Base-by-base conservation (phyloP, 2,113 vertebrate species). In the Gasterosteus nipponicus region DNA sequence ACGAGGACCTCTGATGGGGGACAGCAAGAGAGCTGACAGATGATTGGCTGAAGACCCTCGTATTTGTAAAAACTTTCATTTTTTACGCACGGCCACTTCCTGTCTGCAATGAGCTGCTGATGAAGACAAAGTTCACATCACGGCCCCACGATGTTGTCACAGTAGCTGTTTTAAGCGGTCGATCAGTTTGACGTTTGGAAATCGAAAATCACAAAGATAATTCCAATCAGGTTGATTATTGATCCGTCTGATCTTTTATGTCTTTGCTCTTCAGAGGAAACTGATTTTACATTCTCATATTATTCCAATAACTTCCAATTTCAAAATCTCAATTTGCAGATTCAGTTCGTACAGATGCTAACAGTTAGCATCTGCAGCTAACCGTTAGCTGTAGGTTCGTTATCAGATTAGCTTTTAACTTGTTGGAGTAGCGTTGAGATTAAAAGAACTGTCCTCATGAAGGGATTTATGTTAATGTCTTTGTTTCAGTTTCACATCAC, bases 1-100 rank as follows among this genome's bases (percentile, higher is more conserved):
- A 97, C 82, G 95, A 96, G n/a, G 96, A 96, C 73, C 72, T 87
- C 68, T 90, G 86, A 91, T 22, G 47, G 7, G 18, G 2, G 35
- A 38, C 33, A 33, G 33, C 33, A 33, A 33, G 33, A 33, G 33
- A 33, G 33, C 33, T 33, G 10, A 14, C 19, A n/a, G 58, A 33
- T 4, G 35, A 60, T 60, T 39, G 58, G 33, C 58, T 16, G 10
- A 33, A 33, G 33, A 33, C 33, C 33, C 33, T 33, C 33, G 33
- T 9, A 41, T 41, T 41, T 9, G 39, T 41, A 2, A 1, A 8
- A 41, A 41, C 39, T 41, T 41, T 10, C 10, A 22, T 11, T 56
- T 12, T 22, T n/a, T 51, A 42, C 2, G 10, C 41, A 42, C 49
- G 6, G 22, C 10, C 49, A 53, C 49, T 53, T 53, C 19, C 51